Evolutionary conservation across 2,888 invertebrate species (phyloP).

Genomic region (Aproaerema taeniolella): DNA sequence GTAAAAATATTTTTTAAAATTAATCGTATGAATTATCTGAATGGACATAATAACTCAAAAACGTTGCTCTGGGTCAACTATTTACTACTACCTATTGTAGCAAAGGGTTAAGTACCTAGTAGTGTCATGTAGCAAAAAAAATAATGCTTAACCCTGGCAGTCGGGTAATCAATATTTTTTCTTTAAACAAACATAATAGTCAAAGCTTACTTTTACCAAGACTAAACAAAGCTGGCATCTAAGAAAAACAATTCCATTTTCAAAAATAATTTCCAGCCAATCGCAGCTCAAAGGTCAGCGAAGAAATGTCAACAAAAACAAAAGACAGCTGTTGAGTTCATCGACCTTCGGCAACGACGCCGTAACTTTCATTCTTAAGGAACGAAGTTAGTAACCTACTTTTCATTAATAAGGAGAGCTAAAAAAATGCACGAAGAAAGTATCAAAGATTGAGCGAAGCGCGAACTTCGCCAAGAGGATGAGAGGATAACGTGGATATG

Average conservation of each 20-base stretch:
- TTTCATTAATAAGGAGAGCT: constrained; percentile 77
- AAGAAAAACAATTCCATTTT: background rate
- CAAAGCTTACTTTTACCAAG: too few relatives aligned
- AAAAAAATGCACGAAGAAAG: constrained; percentile 78
- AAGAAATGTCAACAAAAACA: constrained; percentile 54
- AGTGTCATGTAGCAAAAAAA: too few relatives aligned
- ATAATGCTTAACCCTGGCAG: too few relatives aligned
- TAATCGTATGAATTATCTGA: too few relatives aligned
- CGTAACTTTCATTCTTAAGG: constrained; percentile 77
- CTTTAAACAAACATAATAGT: too few relatives aligned
- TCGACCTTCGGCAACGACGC: constrained; percentile 73
- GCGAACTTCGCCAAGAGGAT: constrained; percentile 63
- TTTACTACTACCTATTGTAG: too few relatives aligned
- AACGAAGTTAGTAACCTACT: constrained; percentile 77
- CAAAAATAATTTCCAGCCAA: background rate
- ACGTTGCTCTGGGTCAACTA: too few relatives aligned
- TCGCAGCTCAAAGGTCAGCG: background rate
- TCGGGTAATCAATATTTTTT: too few relatives aligned
- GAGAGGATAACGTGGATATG: constrained; percentile 42
- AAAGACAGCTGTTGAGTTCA: constrained; percentile 70
- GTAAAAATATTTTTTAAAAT: too few relatives aligned
- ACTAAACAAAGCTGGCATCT: background rate
- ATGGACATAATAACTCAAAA: too few relatives aligned
- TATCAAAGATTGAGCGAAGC: constrained; percentile 76
- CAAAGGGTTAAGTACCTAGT: too few relatives aligned